A percentile compares a stretch with the other conserved stretches of the same genome.
Conservation (phyloP, 1,140 invertebrate species). For the Tetramorium parvispinum region DNA sequence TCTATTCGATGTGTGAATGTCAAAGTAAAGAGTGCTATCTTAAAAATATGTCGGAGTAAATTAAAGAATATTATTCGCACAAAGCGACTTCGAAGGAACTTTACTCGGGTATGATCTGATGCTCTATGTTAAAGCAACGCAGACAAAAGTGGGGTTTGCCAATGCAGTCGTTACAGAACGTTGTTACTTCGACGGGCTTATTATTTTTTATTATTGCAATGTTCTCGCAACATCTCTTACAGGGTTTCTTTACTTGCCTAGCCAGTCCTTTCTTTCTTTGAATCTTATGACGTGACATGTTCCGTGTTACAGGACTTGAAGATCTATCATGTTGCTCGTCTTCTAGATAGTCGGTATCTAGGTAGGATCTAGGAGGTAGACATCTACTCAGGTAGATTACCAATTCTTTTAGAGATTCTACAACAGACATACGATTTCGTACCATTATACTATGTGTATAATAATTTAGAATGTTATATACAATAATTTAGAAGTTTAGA, state of each 20-base stretch:
- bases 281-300: conserved; percentile 34
- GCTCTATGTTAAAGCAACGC: conserved; percentile 39
- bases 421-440: conserved; percentile 46
- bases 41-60: background rate
- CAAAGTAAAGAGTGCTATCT: background rate
- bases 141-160: conserved; percentile 40
- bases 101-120: conserved; percentile 22
- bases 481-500: background rate
- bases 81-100: background rate
- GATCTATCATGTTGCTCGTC: conserved; percentile 23
- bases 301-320: conserved; percentile 17
- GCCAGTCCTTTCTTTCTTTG: conserved; percentile 41
- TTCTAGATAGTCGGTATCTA: conserved; percentile 25
- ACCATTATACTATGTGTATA: conserved; percentile 35
- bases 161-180: conserved; percentile 27
- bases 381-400: conserved; percentile 44
- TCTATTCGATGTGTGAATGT: background rate
- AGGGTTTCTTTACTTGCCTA: conserved; percentile 27
- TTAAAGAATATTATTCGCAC: background rate
- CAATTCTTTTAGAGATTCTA: conserved; percentile 50
- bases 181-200: conserved; percentile 23
- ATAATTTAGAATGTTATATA: background rate
- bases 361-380: conserved; percentile 18
- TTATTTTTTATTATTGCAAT: background rate
- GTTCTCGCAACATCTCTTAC: conserved; percentile 22